Percentiles rank a stretch among this genome's conserved stretches.
These are phyloP conservation scores for Masticophis lateralis DNA, from an alignment of 2,797 vertebrate genomes.

Conservation along the genomic window DNA sequence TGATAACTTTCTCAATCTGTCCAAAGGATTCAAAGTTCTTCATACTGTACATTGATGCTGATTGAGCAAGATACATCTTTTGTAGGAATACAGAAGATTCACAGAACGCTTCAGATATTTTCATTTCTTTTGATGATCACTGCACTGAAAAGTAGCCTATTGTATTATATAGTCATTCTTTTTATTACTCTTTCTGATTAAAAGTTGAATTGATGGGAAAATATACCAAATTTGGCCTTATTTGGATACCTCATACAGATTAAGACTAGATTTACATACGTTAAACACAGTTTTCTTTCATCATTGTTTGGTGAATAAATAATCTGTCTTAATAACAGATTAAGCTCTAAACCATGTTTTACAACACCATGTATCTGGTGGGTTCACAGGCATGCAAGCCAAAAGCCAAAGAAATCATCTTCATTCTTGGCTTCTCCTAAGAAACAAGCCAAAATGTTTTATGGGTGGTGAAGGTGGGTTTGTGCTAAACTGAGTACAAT, in stretches of 20 bases:
- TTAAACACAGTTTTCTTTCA: neutral
- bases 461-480: neutral
- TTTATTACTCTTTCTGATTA: neutral
- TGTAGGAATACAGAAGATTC: neutral
- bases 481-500: neutral
- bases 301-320: neutral
- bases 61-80: neutral
- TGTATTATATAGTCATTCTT: neutral
- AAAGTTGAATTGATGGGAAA: neutral
- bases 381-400: neutral
- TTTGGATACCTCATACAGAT: neutral
- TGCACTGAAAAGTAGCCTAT: neutral
- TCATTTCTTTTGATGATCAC: neutral
- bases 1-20: neutral
- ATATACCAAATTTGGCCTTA: neutral
- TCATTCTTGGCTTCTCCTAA: neutral
- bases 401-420: neutral
- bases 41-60: neutral
- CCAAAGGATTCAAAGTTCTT: neutral
- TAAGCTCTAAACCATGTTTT: neutral
- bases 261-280: neutral
- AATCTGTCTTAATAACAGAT: neutral
- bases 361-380: neutral
- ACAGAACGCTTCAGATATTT: neutral
- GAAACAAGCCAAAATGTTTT: neutral